A percentile compares a stretch with the other conserved stretches of the same genome.
Conservation (phyloP, 64 coral and sea anemone genomes). For the Astreopora myriophthalma region DNA sequence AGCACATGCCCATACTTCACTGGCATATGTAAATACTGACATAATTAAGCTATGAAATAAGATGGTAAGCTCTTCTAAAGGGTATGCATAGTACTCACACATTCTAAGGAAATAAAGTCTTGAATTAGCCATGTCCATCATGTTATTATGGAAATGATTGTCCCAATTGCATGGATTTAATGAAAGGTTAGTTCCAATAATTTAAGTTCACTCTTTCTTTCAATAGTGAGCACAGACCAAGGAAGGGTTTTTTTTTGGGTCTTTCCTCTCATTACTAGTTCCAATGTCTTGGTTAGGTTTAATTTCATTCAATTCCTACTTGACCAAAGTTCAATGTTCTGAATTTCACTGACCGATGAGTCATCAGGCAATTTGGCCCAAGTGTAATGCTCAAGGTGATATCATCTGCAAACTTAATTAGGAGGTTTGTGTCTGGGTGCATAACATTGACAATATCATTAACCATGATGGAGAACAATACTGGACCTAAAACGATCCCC, state of each 20-base stretch:
- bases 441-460: slow-evolving; percentile 4
- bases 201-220: background rate
- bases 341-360: background rate
- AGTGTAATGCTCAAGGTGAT: background rate
- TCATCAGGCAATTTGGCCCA: background rate
- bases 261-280: background rate
- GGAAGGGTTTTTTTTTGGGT: background rate
- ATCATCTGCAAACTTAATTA: slow-evolving; percentile 7
- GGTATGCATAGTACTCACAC: too few species aligned
- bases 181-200: background rate
- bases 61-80: too few species aligned
- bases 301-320: background rate
- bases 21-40: slow-evolving; percentile 3
- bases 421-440: background rate
- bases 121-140: background rate
- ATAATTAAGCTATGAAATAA: slow-evolving; percentile 58
- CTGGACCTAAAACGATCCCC: background rate
- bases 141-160: background rate
- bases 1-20: slow-evolving; percentile 6
- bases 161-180: background rate
- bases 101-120: slow-evolving; percentile 31
- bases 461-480: slow-evolving; percentile 5
- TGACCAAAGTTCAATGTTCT: background rate
- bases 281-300: background rate
- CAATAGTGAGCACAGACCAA: background rate